Conservation (phyloP, 2,888 invertebrate genomes). For the Eurytoma adleriae region DNA sequence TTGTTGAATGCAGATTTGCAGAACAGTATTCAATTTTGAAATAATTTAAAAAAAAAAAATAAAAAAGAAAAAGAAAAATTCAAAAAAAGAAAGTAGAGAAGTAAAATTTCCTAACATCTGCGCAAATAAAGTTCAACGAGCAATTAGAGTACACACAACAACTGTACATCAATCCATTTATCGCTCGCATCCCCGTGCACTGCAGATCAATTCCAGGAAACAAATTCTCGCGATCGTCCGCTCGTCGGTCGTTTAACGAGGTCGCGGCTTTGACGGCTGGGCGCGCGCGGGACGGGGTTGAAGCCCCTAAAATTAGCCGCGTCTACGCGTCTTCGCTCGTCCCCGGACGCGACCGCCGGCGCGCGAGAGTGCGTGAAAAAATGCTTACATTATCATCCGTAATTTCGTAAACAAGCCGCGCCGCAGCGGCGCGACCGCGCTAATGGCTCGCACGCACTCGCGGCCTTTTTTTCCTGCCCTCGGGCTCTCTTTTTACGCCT, state of each 20-base stretch:
- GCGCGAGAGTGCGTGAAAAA: conserved; percentile 72
- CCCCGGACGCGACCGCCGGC: conserved; percentile 61
- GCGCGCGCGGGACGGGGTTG: conserved; percentile 64
- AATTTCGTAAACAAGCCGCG: conserved; percentile 73
- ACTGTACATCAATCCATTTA: neutral
- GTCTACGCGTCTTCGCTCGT: conserved; percentile 56
- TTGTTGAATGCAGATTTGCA: no score
- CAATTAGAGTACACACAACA: neutral
- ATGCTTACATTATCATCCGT: conserved; percentile 76
- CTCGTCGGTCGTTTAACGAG: conserved; percentile 27
- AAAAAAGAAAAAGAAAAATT: no score
- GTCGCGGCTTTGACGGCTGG: neutral
- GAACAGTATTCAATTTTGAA: no score
- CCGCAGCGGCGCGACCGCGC: conserved; percentile 48
- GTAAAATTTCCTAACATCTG: no score
- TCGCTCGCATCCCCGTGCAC: neutral
- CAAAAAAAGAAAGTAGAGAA: no score
- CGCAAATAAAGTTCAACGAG: neutral
- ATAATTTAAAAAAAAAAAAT: no score
- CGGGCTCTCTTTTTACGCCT: conserved; percentile 7
- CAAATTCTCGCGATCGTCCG: neutral
- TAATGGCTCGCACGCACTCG: conserved; percentile 54
- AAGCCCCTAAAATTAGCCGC: conserved; percentile 76
- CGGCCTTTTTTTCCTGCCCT: neutral
- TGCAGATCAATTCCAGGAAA: conserved; percentile 49